These are phyloP conservation scores for Idaea dimidiata DNA, from an alignment of 2,888 invertebrate genomes.

Conservation along the genomic window DNA sequence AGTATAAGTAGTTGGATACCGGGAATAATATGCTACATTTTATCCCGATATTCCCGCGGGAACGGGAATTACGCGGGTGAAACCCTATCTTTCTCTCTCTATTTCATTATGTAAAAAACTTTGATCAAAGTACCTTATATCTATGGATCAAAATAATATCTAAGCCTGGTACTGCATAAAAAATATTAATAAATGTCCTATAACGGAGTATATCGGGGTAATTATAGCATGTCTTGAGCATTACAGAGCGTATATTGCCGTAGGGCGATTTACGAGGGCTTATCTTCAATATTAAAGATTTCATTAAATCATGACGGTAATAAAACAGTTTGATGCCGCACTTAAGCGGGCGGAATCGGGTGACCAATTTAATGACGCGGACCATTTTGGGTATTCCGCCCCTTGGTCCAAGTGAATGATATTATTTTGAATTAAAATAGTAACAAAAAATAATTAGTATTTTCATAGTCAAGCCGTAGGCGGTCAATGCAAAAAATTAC, in stretches of 20 bases:
- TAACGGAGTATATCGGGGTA: conserved; percentile 24
- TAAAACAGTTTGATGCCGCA: conserved; percentile 79
- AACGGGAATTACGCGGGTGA: no score
- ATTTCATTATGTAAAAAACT: no score
- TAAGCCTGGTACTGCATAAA: conserved; percentile 14
- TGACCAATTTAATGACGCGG: conserved; percentile 73
- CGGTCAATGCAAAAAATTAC: no score
- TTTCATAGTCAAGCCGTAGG: no score
- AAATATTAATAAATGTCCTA: conserved; percentile 31
- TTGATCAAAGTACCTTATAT: no score
- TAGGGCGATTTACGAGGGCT: conserved; percentile 67
- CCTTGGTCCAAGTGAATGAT: conserved; percentile 28
- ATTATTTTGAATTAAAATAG: not conserved
- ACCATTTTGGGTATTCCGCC: conserved; percentile 50
- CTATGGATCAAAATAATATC: no score
- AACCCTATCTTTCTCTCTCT: no score
- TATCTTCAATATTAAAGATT: conserved; percentile 78
- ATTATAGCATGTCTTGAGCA: conserved; percentile 41
- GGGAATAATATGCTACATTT: no score
- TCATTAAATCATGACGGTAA: conserved; percentile 79
- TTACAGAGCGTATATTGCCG: conserved; percentile 54
- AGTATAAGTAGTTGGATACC: no score
- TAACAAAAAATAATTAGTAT: not conserved
- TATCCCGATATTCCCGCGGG: no score
- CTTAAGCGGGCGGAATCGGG: conserved; percentile 63